A percentile compares a stretch with the other conserved stretches of the same genome.
These are phyloP conservation scores for Drosophila triauraria DNA, from an alignment of 1,140 invertebrate species.

Conservation along the genomic window DNA sequence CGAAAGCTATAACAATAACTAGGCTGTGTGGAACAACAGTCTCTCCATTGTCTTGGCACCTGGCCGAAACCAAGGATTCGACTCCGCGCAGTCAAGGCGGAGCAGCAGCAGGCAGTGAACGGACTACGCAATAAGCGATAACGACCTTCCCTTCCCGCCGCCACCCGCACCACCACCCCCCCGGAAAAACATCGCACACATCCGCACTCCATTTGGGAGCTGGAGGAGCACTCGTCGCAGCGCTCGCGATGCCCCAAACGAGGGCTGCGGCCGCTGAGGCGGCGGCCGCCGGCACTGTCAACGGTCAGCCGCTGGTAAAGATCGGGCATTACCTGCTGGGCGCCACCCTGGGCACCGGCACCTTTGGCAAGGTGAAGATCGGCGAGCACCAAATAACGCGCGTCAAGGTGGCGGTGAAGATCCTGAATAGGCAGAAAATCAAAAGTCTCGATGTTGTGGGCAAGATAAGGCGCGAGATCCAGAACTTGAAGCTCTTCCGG, in stretches of 20 bases:
- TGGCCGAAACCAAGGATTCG: neutral
- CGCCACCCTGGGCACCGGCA: slow-evolving; percentile 95
- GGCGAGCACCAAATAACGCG: slow-evolving; percentile 98
- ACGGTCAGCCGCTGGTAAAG: slow-evolving; percentile 91
- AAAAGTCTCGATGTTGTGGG: slow-evolving; percentile 99
- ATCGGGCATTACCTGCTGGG: slow-evolving; percentile 97
- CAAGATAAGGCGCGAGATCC: slow-evolving; percentile 99
- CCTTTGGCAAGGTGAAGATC: slow-evolving; percentile 98
- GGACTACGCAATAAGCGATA: slow-evolving; percentile 76
- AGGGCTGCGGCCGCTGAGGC: slow-evolving; percentile 75
- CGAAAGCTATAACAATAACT: slow-evolving; percentile 19
- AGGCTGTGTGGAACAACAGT: neutral
- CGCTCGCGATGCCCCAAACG: slow-evolving; percentile 67
- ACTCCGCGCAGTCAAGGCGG: slow-evolving; percentile 3
- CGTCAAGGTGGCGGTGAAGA: slow-evolving; percentile 99
- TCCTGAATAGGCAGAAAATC: slow-evolving; percentile 99
- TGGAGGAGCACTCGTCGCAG: slow-evolving; percentile 8
- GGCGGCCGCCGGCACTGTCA: slow-evolving; percentile 55
- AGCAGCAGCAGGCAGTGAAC: slow-evolving; percentile 8
- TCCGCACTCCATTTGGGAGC: neutral
- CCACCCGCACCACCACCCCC: neutral
- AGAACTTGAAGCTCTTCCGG: slow-evolving; percentile 99
- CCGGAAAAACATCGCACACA: no score
- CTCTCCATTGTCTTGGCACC: neutral
- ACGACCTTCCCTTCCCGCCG: slow-evolving; percentile 55